Evolutionary conservation across 2,888 invertebrate genomes (phyloP).

Genomic region (Idaea biselata): DNA sequence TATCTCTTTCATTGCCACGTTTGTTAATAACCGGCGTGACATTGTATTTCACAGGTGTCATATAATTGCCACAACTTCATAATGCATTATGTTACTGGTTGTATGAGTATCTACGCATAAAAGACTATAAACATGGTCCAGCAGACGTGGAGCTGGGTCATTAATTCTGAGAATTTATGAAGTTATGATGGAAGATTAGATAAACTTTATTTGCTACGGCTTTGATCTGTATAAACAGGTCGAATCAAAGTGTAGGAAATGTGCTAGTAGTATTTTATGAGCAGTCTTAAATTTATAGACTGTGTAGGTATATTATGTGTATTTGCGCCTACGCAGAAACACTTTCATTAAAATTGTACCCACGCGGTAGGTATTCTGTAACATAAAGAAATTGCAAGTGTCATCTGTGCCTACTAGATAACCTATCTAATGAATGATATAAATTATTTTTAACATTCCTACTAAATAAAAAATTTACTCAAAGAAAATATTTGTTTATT

Average conservation of each 20-base stretch:
- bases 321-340: constrained; percentile 64
- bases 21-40: constrained; percentile 17
- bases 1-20: constrained; percentile 24
- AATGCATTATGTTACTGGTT: constrained; percentile 33
- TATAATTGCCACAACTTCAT: constrained; percentile 31
- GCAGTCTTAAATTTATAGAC: constrained; percentile 71
- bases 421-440: too few relatives aligned
- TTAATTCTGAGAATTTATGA: constrained; percentile 50
- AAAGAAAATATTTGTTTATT: too few relatives aligned
- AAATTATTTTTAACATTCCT: background rate
- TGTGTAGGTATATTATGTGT: constrained; percentile 43
- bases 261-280: constrained; percentile 76
- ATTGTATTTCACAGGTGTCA: constrained; percentile 29
- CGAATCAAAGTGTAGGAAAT: constrained; percentile 77
- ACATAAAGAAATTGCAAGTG: constrained; percentile 49
- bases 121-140: constrained; percentile 35
- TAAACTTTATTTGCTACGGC: constrained; percentile 66
- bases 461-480: background rate
- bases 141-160: constrained; percentile 38
- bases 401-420: constrained; percentile 18
- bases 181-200: constrained; percentile 62
- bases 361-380: constrained; percentile 47
- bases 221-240: constrained; percentile 77
- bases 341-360: constrained; percentile 60
- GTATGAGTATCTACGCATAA: constrained; percentile 25